Percentiles rank a stretch among this genome's conserved stretches.
Conservation (phyloP, 2,113 vertebrate genomes). For the Artemisiospiza belli region DNA sequence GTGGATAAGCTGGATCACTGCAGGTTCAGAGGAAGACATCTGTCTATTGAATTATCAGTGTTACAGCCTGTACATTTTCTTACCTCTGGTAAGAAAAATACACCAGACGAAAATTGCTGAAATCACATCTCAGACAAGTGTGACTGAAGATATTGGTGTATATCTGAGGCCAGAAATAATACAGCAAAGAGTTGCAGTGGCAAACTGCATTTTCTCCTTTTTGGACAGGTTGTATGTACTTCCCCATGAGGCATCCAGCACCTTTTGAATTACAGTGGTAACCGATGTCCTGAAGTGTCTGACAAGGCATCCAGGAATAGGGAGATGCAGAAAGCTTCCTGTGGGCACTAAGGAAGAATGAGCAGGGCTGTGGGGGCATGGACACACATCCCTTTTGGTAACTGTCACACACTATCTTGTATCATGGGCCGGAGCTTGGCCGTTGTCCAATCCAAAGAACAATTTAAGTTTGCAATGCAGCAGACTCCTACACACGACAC, state of each 20-base stretch:
- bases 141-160: neutral
- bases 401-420: fast-evolving
- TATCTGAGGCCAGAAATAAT: neutral
- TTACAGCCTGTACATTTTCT: neutral
- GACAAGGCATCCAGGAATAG: neutral
- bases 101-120: neutral
- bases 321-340: neutral
- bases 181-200: neutral
- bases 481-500: neutral
- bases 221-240: neutral
- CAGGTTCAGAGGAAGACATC: neutral
- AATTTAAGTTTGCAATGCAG: neutral
- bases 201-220: neutral
- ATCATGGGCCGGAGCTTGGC: neutral
- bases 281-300: fast-evolving
- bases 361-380: fast-evolving
- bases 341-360: neutral
- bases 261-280: neutral
- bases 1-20: neutral
- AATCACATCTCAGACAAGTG: neutral
- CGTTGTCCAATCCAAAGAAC: neutral
- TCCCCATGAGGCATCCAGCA: neutral
- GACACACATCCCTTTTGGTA: neutral
- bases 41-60: neutral
- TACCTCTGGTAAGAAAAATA: neutral